These are phyloP conservation scores for Caenorhabditis doughertyi DNA, from an alignment of 2,888 invertebrate species.

Conservation along the genomic window DNA sequence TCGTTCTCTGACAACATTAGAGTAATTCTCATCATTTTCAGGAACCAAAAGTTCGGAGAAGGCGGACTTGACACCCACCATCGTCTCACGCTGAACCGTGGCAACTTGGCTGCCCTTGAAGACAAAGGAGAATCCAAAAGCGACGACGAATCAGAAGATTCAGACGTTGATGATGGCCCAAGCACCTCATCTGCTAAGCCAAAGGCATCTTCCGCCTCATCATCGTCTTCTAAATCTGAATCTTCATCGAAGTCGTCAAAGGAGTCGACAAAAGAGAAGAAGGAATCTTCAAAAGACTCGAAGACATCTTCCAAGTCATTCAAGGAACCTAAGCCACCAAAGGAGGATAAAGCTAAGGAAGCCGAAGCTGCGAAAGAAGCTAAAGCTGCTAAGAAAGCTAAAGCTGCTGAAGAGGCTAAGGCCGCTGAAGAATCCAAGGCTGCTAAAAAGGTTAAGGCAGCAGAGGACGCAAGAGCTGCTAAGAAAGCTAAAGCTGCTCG, in stretches of 20 bases:
- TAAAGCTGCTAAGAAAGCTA: not conserved
- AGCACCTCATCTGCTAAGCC: constrained; percentile 5
- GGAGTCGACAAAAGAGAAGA: constrained; percentile 8
- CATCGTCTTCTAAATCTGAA: not conserved
- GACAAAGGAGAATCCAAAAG: not conserved
- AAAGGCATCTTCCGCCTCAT: not conserved
- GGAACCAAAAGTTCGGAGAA: constrained; percentile 32
- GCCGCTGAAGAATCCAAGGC: not conserved
- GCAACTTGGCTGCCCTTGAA: constrained; percentile 4
- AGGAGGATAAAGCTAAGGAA: constrained; percentile 10
- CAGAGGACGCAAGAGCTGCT: not conserved
- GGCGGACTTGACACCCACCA: constrained; percentile 22
- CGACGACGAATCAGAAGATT: not conserved
- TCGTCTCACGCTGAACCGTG: constrained; percentile 38
- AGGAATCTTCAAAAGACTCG: not conserved
- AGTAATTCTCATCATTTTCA: not conserved
- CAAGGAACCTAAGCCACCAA: constrained; percentile 12
- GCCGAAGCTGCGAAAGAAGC: not conserved
- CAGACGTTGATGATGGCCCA: constrained; percentile 4
- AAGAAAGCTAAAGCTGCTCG: not conserved
- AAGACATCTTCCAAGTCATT: not conserved
- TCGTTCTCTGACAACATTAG: not conserved
- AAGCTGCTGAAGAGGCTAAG: not conserved
- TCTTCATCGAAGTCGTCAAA: constrained; percentile 4
- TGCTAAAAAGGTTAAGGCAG: not conserved